These are phyloP conservation scores for Drosophila ironensis DNA, from an alignment of 1,140 invertebrate genomes.

Conservation along the genomic window DNA sequence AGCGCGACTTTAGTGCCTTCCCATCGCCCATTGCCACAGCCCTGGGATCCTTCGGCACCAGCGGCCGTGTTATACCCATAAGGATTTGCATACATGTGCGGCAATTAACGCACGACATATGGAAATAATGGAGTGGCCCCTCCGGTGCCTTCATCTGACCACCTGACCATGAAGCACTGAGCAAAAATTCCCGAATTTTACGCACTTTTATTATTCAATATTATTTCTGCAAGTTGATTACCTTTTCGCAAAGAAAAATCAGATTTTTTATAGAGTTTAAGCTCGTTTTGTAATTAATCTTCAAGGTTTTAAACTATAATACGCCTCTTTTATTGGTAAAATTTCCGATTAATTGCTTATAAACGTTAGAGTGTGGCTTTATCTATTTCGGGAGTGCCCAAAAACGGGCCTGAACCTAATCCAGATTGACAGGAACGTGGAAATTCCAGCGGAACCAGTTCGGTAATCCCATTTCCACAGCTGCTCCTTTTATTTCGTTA, in stretches of 20 bases:
- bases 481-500: conserved; percentile 6
- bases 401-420: neutral
- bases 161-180: neutral
- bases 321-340: too few species aligned
- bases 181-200: too few species aligned
- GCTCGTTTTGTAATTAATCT: too few species aligned
- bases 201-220: too few species aligned
- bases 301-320: too few species aligned
- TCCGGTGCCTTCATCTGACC: neutral
- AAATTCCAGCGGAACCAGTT: neutral
- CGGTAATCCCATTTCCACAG: neutral
- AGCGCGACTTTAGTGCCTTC: neutral
- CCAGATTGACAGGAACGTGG: conserved; percentile 3
- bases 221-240: too few species aligned
- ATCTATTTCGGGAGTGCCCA: neutral
- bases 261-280: too few species aligned
- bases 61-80: neutral
- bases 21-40: too few species aligned
- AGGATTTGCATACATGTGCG: conserved; percentile 12
- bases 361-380: neutral
- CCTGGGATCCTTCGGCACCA: too few species aligned
- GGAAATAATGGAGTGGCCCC: conserved; percentile 29
- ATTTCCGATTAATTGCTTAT: too few species aligned
- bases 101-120: conserved; percentile 42
- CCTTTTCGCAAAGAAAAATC: too few species aligned